A percentile compares a stretch with the other conserved stretches of the same genome.
phyloP scores from a whole-genome alignment of 2,888 invertebrate genomes.

The Leptopterna dolabrata region DNA sequence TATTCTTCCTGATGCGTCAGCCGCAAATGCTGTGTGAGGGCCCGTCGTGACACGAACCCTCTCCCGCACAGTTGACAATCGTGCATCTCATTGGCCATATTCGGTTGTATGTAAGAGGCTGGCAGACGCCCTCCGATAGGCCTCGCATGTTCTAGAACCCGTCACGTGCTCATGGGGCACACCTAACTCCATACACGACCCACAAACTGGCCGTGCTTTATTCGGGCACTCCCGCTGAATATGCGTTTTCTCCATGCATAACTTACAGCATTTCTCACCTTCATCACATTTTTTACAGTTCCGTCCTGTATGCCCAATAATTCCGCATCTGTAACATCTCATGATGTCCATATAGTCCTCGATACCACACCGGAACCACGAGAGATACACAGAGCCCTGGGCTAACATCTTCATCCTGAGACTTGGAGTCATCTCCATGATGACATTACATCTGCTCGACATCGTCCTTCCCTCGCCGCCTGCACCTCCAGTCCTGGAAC shows the following conservation, averaged over 20 bases:
- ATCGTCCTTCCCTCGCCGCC: too few relatives aligned
- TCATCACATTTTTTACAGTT: neutral
- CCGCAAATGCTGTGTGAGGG: slow-evolving; percentile 67
- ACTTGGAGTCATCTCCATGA: too few relatives aligned
- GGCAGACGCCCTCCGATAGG: too few relatives aligned
- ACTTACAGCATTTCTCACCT: neutral
- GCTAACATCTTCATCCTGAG: too few relatives aligned
- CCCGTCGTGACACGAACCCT: slow-evolving; percentile 71
- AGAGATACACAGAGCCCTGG: too few relatives aligned
- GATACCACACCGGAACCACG: neutral
- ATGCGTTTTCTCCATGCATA: too few relatives aligned
- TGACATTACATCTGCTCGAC: neutral
- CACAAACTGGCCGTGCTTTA: too few relatives aligned
- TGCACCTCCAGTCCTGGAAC: neutral
- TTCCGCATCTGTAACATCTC: neutral
- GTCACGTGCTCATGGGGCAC: too few relatives aligned
- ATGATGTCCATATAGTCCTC: neutral
- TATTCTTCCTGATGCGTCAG: too few relatives aligned
- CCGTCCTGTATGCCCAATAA: neutral
- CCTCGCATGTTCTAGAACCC: slow-evolving; percentile 69
- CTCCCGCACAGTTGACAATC: slow-evolving; percentile 68
- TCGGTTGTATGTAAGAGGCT: slow-evolving; percentile 69
- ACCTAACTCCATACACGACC: too few relatives aligned
- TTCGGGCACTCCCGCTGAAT: neutral
- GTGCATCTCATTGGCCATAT: slow-evolving; percentile 64